These are phyloP conservation scores for Trichogramma pretiosum DNA, from an alignment of 1,140 invertebrate species.

Conservation along the genomic window DNA sequence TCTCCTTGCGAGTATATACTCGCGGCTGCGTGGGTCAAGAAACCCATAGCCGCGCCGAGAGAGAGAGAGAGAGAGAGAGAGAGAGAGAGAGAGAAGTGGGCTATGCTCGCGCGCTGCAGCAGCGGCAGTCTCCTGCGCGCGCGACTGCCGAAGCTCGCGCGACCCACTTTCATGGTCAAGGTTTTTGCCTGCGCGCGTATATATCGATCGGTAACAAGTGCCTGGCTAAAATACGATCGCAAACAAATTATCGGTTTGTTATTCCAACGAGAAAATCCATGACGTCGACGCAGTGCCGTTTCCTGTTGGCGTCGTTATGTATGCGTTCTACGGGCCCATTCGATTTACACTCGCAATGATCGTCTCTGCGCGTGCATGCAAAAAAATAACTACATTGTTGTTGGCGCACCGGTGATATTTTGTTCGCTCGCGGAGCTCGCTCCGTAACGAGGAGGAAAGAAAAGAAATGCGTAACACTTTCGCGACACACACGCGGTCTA, in stretches of 20 bases:
- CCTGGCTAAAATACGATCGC: no score
- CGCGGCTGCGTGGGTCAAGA: slow-evolving; percentile 29
- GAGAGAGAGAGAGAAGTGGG: slow-evolving; percentile 43
- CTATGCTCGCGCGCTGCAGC: slow-evolving; percentile 23
- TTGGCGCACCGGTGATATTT: no score
- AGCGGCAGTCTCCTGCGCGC: slow-evolving; percentile 34
- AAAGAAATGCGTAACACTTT: slow-evolving; percentile 12
- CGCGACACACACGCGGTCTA: neutral
- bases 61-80: slow-evolving; percentile 42
- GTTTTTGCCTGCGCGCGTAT: slow-evolving; percentile 20
- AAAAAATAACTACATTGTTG: no score
- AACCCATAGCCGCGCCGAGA: slow-evolving; percentile 29
- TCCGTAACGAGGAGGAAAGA: no score
- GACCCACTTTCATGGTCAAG: slow-evolving; percentile 40
- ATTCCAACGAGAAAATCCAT: no score
- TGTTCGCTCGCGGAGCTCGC: no score
- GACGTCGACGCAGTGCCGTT: no score
- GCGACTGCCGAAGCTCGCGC: slow-evolving; percentile 10
- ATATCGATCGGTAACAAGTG: neutral
- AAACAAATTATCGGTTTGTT: no score
- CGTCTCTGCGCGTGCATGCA: no score
- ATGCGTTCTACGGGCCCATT: neutral
- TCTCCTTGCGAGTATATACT: slow-evolving; percentile 7
- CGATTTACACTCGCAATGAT: neutral
- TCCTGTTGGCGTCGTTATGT: neutral